Base-by-base conservation (phyloP, 30 jellyfish, hydroid and myxozoan species). In the Chironex yamaguchii region DNA sequence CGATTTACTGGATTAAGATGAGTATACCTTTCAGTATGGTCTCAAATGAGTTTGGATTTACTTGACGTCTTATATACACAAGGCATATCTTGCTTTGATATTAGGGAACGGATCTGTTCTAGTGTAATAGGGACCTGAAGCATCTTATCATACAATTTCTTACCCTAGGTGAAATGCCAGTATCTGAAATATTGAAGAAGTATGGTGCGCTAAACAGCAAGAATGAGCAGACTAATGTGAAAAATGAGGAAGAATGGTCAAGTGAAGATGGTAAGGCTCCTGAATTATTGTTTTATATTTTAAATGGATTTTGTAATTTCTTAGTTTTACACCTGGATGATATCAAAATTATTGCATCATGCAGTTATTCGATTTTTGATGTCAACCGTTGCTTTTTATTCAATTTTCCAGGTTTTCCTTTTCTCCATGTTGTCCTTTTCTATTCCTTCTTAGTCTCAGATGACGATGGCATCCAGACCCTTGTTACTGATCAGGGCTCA, bases 81-180 rank as follows among this genome's bases (percentile, higher is more conserved):
- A n/a, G n/a, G n/a, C n/a, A n/a, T n/a, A n/a, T n/a, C n/a, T n/a
- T n/a, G n/a, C n/a, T n/a, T n/a, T n/a, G n/a, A n/a, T n/a, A n/a
- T n/a, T n/a, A n/a, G n/a, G n/a, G n/a, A n/a, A n/a, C n/a, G n/a
- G n/a, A n/a, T n/a, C n/a, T n/a, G n/a, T n/a, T n/a, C n/a, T n/a
- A n/a, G n/a, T n/a, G n/a, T n/a, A n/a, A n/a, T n/a, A n/a, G n/a
- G n/a, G n/a, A n/a, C n/a, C n/a, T n/a, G n/a, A n/a, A n/a, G n/a
- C n/a, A n/a, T n/a, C n/a, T n/a, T n/a, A n/a, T n/a, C 75, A 13
- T 20, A 12, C 49, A 0, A 23, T 20, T 35, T 21, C n/a, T 49
- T 36, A 34, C n/a, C 25, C 0, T 11, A 92, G 97, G 96, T 76
- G 98, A 93, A 67, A 69, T 93, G 87, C 98, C 98, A 21, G 21